Evolutionary conservation across 2,113 vertebrate genomes (phyloP), one percentile per base, ranked within the genome.

Genomic region (Aix galericulata): DNA sequence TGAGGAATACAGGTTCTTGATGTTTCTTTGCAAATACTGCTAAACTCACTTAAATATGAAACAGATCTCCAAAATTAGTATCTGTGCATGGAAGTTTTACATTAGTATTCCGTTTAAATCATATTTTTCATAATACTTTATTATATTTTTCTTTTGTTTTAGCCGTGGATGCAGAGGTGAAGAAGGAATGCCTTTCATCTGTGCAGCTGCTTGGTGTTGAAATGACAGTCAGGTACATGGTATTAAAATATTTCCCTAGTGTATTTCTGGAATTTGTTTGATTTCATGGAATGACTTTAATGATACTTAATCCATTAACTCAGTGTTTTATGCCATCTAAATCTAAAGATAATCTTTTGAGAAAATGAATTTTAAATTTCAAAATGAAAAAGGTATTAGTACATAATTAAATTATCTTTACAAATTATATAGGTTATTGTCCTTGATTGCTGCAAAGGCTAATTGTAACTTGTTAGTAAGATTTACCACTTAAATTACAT

Each of bases 191-290:
- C 63, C 98, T 99, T 96, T 97, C 98, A 50, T 86, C 97, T 79
- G 83, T 98, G 89, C 98, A 98, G 62, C 98, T 98, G 86, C 98
- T 98, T 96, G 98, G 98, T 78, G 79, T 99, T 94, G 97, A 97
- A 93, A 96, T 98, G 96, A 96, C 98, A 89, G 91, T 98, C 96
- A 98, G 98, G 98, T 99, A 97, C 31, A 32, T 85, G 67, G 87
- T 52, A 69, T 66, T 77, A 87, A 94, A 97, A 52, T 94, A 60
- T 82, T 79, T 95, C 29, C 48, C 76, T 85, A 26, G 40, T 40
- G 34, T 71, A 53, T 96, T 93, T 86, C 72, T 88, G 60, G 69
- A 87, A 83, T 93, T 95, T 90, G 68, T 89, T 96, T 96, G 55
- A 68, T 97, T 96, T 75, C 55, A 25, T 90, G 31, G 42, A 76